Conservation (phyloP, 1,140 invertebrate genomes). For the Portunus trituberculatus region DNA sequence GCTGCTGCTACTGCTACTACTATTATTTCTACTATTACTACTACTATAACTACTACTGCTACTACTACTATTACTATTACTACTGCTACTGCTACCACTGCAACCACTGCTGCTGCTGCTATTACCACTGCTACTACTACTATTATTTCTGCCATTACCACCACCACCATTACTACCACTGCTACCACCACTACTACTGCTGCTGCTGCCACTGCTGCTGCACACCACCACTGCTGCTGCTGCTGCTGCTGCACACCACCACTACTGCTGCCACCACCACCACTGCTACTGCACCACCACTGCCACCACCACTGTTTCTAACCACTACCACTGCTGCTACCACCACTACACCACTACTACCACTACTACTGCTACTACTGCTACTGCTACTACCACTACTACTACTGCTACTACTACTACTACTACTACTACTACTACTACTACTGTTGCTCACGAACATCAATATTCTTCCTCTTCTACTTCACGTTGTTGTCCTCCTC, state of each 20-base stretch:
- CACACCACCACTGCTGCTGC: not conserved
- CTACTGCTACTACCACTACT: not conserved
- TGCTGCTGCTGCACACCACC: not conserved
- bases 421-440: not conserved
- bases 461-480: not conserved
- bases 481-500: not conserved
- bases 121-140: not conserved
- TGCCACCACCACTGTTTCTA: not conserved
- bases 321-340: not conserved
- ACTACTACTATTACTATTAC: not conserved
- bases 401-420: not conserved
- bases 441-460: not conserved
- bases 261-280: not conserved
- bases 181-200: not conserved
- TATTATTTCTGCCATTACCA: not conserved
- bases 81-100: not conserved
- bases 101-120: not conserved
- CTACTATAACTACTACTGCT: not conserved
- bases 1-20: not conserved
- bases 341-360: not conserved
- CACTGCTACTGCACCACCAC: not conserved
- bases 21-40: not conserved
- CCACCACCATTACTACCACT: not conserved
- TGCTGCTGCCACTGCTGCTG: not conserved
- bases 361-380: not conserved